A percentile compares a stretch with the other conserved stretches of the same genome.
These are phyloP conservation scores for Dorcus parallelipipedus DNA, from an alignment of 2,888 invertebrate species.

Conservation along the genomic window DNA sequence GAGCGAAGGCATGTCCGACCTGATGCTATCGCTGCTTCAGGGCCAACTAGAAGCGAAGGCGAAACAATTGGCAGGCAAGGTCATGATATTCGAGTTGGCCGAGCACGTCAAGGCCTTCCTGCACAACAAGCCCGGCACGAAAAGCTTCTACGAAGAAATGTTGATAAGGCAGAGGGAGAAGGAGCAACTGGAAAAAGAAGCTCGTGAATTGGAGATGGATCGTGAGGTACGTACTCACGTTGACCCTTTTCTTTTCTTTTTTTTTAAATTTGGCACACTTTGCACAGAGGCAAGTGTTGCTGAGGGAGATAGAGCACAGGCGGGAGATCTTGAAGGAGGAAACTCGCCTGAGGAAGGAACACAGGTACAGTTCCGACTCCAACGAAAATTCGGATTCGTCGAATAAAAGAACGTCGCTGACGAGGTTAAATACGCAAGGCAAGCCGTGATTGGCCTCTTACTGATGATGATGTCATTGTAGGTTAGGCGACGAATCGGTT, in stretches of 20 bases:
- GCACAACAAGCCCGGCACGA: slow-evolving; percentile 74
- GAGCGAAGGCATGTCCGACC: slow-evolving; percentile 74
- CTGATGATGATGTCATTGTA: too few relatives aligned
- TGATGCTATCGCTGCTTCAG: slow-evolving; percentile 61
- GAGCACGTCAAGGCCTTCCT: slow-evolving; percentile 77
- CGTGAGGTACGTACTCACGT: slow-evolving; percentile 52
- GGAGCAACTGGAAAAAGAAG: slow-evolving; percentile 60
- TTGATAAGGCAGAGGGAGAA: slow-evolving; percentile 65
- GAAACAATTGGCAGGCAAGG: slow-evolving; percentile 64
- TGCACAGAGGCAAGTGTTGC: slow-evolving; percentile 61
- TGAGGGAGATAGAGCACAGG: slow-evolving; percentile 74
- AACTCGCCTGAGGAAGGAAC: slow-evolving; percentile 50
- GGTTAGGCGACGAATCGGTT: slow-evolving; percentile 48
- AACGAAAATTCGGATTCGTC: slow-evolving; percentile 48
- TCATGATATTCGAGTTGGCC: slow-evolving; percentile 82
- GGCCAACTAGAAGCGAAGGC: slow-evolving; percentile 61
- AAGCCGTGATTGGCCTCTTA: too few relatives aligned
- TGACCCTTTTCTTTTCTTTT: background rate
- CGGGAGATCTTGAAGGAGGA: slow-evolving; percentile 71
- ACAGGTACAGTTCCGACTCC: slow-evolving; percentile 23
- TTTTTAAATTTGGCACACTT: slow-evolving; percentile 4
- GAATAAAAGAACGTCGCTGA: slow-evolving; percentile 26
- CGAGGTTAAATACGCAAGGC: too few relatives aligned
- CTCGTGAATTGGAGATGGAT: slow-evolving; percentile 63
- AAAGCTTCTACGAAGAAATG: slow-evolving; percentile 93